phyloP scores from a whole-genome alignment of 2,888 invertebrate species.

The Drosophila emarginata region DNA sequence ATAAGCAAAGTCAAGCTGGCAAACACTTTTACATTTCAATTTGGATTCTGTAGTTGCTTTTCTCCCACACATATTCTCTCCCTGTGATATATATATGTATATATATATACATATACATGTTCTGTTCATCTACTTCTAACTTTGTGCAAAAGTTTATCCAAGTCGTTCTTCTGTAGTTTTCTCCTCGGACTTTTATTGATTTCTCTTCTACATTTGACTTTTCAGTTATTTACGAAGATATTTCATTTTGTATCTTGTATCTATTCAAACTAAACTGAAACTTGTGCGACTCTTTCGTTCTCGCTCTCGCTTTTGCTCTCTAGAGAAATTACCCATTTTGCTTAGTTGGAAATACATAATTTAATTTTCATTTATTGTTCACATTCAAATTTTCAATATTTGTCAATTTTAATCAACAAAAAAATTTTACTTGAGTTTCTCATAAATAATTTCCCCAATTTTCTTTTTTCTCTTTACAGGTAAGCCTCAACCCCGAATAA shows the following conservation, averaged over 20 bases:
- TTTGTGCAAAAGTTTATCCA: constrained; percentile 55
- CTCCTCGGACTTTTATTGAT: constrained; percentile 63
- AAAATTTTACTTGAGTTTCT: neutral
- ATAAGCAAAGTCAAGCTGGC: constrained; percentile 28
- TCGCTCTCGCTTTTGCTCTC: constrained; percentile 33
- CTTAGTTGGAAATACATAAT: constrained; percentile 51
- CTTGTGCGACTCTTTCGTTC: neutral
- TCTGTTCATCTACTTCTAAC: constrained; percentile 21
- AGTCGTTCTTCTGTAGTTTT: constrained; percentile 49
- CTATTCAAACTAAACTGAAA: neutral
- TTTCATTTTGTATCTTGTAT: constrained; percentile 1
- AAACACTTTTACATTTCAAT: constrained; percentile 47
- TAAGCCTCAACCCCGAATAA: constrained; percentile 42
- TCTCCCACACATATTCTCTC: neutral
- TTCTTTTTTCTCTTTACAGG: constrained; percentile 56
- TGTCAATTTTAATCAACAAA: constrained; percentile 35
- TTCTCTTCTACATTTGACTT: constrained; percentile 32
- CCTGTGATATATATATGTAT: neutral
- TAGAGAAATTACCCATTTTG: constrained; percentile 64
- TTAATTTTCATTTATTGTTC: constrained; percentile 47
- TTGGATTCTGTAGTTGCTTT: constrained; percentile 52
- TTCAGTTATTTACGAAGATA: constrained; percentile 8
- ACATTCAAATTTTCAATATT: constrained; percentile 36
- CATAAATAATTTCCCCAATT: constrained; percentile 26
- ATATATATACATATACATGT: neutral